Base-by-base conservation (phyloP, 1,140 invertebrate genomes). In the Megalonaias nervosa region DNA sequence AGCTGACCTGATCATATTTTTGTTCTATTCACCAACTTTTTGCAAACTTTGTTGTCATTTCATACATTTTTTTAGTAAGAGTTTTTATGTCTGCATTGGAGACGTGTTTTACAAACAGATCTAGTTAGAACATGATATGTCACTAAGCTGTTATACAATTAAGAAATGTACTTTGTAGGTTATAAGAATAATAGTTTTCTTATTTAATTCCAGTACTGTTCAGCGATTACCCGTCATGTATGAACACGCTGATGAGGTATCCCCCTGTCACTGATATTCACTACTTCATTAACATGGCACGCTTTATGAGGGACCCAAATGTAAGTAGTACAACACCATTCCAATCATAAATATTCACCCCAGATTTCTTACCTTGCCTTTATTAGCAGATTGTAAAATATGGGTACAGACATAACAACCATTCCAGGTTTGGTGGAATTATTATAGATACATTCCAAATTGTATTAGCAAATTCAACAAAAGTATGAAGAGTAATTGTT, bases 231-330 rank as follows among this genome's bases (percentile, higher is more conserved):
- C 92, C 93, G 3, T 91, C 91, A 19, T 94, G 94, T 83, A 88
- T 95, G 58, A 93, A 91, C 17, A 91, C 92, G 81, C 87, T 95
- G 21, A 95, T 95, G 94, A 90, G 93, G 67, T 95, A 94, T 89
- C 94, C 94, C 16, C 91, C 90, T 16, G 91, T 93, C 60, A 90
- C 92, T 13, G 94, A 95, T 86, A 92, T 94, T 2, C 91, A 93
- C 72, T 91, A 92, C 80, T 93, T 95, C 77, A 92, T 95, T 68
- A 91, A 93, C 62, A 92, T 94, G 83, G 93, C 94, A 2, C 87
- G 94, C 0, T 92, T 93, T 85, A 91, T 95, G 77, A 88, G 92
- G 81, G 92, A 93, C 81, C 94, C 93, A 57, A 86, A 86, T 76
- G 89, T 90, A 82, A 81, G 88, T 77, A 81, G 88, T 77, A 38